Evolutionary conservation across 2,888 invertebrate genomes (phyloP), one percentile per base, ranked within the genome.

Genomic region (Stegophylla sp.): DNA sequence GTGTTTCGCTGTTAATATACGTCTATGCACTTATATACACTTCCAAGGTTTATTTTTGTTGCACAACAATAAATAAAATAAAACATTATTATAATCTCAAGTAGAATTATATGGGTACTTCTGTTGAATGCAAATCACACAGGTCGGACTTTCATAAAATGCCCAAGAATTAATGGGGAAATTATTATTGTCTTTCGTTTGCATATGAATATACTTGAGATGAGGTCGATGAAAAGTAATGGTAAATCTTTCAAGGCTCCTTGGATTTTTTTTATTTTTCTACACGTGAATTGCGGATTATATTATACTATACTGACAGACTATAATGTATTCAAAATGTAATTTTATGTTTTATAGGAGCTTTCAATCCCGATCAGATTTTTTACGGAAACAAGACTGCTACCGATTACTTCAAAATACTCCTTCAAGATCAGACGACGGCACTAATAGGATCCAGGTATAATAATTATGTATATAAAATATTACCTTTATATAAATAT

Each of bases 401-500:
- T 86, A 90, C 91, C 85, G 94, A 96, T 87, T 92, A 94, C 88
- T 97, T 97, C 89, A 93, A 94, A 87, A 90, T 97, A 86, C 90
- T 97, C 87, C 93, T 94, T 88, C 92, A 92, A 87, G 93, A 96
- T 87, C 92, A 94, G 85, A 92, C 92, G 86, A 93, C 93, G 82
- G 90, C 97, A 85, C 90, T 97, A 86, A 91, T 97, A 85, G 97
- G 97, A 85, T 96, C 95, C 86, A 93, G 94, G 94, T 94, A 89
- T 79, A 17, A 28, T 73, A 15, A n/a, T n/a, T 12, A 23, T 72
- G 34, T 34, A 34, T 34, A 34, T n/a, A n/a, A n/a, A n/a, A n/a
- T n/a, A n/a, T n/a, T n/a, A n/a, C n/a, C n/a, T n/a, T n/a, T n/a
- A n/a, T n/a, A n/a, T n/a, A n/a, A n/a, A n/a, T n/a, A n/a, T n/a